Evolutionary conservation across 2,797 vertebrate species (phyloP).

Genomic region (Mareca penelope): DNA sequence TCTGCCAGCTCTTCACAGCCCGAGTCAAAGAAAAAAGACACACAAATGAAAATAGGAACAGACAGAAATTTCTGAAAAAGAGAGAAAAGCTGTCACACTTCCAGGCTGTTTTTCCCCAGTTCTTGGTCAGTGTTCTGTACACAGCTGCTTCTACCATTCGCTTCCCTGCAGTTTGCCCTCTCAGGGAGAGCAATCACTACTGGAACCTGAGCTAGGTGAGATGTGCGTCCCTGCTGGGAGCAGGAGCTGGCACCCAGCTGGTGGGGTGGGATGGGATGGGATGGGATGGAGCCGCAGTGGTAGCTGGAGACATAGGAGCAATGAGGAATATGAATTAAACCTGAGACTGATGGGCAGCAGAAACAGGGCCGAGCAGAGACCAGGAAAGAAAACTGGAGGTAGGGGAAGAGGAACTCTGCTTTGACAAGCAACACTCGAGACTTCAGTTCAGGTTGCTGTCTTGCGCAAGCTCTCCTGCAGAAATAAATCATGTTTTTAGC

Average conservation of each 20-base stretch:
- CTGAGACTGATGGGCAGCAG: background rate
- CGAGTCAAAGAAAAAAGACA: background rate
- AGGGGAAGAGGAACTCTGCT: background rate
- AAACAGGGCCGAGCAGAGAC: background rate
- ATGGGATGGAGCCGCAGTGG: background rate
- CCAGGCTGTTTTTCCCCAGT: background rate
- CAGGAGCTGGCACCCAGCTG: fast-evolving
- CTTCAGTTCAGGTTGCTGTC: background rate
- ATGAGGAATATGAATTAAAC: fast-evolving
- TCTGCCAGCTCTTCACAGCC: background rate
- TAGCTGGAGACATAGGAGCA: background rate
- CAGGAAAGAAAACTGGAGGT: fast-evolving
- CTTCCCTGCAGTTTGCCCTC: background rate
- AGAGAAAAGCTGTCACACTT: background rate
- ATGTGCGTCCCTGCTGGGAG: background rate
- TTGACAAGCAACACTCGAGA: background rate
- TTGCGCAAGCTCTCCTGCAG: background rate
- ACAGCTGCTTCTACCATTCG: no score
- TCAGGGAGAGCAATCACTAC: background rate
- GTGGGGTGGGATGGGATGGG: no score
- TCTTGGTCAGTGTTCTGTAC: background rate
- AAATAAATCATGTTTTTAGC: background rate
- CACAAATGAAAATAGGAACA: background rate
- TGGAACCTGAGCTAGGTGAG: background rate
- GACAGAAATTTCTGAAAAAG: background rate